Base-by-base conservation (phyloP, 2,888 invertebrate species). In the Eremobia ochroleuca region DNA sequence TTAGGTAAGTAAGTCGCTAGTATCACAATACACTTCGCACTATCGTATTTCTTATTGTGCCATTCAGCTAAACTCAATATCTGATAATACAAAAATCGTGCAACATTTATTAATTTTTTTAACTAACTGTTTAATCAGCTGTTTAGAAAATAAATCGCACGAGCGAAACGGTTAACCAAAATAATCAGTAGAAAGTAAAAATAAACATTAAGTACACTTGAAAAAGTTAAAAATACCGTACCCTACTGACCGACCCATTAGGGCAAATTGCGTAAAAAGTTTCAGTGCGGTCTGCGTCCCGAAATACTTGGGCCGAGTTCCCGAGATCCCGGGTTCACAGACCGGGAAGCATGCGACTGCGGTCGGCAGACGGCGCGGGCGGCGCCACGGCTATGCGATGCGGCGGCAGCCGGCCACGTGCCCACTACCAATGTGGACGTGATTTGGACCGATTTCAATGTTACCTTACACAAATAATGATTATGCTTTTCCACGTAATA, bases 221-320 rank as follows among this genome's bases (percentile, higher is more conserved):
- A 70, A 70, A 76, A 69, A 43, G 79, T 85, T 90, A 89, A 87
- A 92, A 91, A 91, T 91, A 92, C 77, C 73, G 87, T 90, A 87
- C 83, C 92, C 92, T 89, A 94, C 88, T 93, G 91, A 93, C 92
- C 92, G 92, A 86, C 88, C 87, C 88, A 90, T 89, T 91, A 84
- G 84, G 87, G 88, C 89, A 90, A 87, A 90, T 90, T 88, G 87
- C 79, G 92, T 93, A 85, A 90, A 89, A 90, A 89, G 81, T 79
- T 86, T 83, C 84, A 86, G 76, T 85, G 85, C 82, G 83, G 76
- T 79, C 74, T 86, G 73, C 76, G 76, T 92, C 92, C 91, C 88
- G 81, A 94, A 94, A 94, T 93, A 94, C 87, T 80, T 82, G 77
- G 68, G 81, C 85, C 31, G 68, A 64, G 28, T 78, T 70, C 59